Evolutionary conservation across 1,140 invertebrate genomes (phyloP), one percentile per base, ranked within the genome.

Genomic region (Papilio glaucus): DNA sequence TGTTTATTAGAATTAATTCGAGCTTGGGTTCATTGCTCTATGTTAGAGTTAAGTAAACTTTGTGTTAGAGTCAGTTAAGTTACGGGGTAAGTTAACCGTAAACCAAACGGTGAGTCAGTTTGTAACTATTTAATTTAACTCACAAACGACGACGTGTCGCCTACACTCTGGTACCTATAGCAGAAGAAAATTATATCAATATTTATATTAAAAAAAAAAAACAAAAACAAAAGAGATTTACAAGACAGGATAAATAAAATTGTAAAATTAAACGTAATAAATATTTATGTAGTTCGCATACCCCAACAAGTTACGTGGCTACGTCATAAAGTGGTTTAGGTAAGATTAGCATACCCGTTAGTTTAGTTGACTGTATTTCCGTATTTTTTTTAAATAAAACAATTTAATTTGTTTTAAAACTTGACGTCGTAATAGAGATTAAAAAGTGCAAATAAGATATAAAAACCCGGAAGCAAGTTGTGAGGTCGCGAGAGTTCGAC

Each of bases 81-180:
- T 57, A 57, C 49, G 49, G 49, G 60, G 13, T 62, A 15, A 62
- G 29, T 62, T 62, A 62, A 38, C 29, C 60, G 33, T 62, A 62
- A 62, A 62, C 60, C 60, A 62, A 62, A 29, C 26, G 60, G 26
- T 62, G 61, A 63, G 63, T 69, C 72, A 68, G 72, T 67, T 63
- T 63, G 42, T 65, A 67, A 73, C 67, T 70, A 29, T 42, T 53
- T 42, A 73, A 71, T 42, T 37, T 63, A 63, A 78, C 77, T 78
- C 72, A 78, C 77, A 74, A 76, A 76, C 70, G 69, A 62, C 53
- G 45, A 39, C 72, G 72, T 57, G 41, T 38, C 33, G 57, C 18
- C 71, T 78, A 69, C 39, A 53, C 12, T 67, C 65, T 49, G 63
- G 72, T 72, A 78, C 77, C 77, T 78, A 76, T 53, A 61, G 60